Evolutionary conservation across 2,888 invertebrate species (phyloP).

Genomic region (Suillia variegata): DNA sequence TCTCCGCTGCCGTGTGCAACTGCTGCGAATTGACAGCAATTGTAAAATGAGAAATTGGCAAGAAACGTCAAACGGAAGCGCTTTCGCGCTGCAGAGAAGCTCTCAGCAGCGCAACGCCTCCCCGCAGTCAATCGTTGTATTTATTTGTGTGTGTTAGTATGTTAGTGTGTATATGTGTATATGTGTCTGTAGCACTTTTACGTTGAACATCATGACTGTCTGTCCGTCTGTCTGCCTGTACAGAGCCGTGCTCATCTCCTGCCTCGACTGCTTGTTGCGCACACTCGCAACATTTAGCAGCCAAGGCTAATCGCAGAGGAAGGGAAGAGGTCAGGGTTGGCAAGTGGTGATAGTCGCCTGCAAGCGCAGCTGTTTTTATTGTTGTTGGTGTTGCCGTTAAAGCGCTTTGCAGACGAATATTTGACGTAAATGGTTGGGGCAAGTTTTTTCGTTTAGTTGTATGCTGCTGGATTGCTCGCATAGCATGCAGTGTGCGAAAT

Average conservation of each 20-base stretch:
- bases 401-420: not conserved
- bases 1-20: no score
- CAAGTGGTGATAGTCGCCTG: not conserved
- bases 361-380: not conserved
- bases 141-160: no score
- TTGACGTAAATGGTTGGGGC: not conserved
- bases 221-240: no score
- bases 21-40: slow-evolving; percentile 16
- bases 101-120: not conserved
- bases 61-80: not conserved
- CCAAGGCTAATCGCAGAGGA: not conserved
- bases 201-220: no score
- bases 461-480: no score
- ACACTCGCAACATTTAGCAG: not conserved
- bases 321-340: no score
- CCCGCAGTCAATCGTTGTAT: no score
- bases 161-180: no score
- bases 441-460: no score
- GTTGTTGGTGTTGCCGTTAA: not conserved
- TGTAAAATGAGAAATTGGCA: slow-evolving; percentile 16
- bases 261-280: not conserved
- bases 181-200: no score
- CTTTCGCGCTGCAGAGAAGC: no score
- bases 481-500: no score
- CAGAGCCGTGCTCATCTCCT: not conserved